Evolutionary conservation across 2,888 invertebrate species (phyloP).

Genomic region (Apamea crenata): DNA sequence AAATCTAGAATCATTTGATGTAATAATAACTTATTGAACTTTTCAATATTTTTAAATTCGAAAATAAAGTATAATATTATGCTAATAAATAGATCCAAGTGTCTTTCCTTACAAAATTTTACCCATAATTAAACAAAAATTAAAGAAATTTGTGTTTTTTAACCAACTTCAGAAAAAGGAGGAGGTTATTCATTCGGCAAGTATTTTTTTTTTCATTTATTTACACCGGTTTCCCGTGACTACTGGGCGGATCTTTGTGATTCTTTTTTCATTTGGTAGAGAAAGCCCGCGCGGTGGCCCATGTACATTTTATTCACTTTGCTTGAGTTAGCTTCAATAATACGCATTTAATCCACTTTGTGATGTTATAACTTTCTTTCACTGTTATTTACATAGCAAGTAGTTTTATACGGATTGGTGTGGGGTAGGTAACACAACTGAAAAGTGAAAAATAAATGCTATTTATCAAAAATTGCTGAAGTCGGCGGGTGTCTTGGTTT

Average conservation of each 20-base stretch:
- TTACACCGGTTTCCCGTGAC: background rate
- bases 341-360: conserved; percentile 8
- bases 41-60: background rate
- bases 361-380: background rate
- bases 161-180: conserved; percentile 24
- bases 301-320: conserved; percentile 1
- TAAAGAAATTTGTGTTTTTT: conserved; percentile 21
- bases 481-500: background rate
- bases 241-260: background rate
- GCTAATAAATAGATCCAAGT: background rate
- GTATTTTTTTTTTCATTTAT: conserved; percentile 10
- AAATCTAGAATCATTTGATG: background rate
- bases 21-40: background rate
- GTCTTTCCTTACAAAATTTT: background rate
- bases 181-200: conserved; percentile 26
- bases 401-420: background rate
- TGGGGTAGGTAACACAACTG: background rate
- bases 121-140: background rate
- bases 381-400: conserved; percentile 8
- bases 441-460: background rate
- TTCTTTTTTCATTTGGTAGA: background rate
- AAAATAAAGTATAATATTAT: background rate
- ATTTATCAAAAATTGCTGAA: background rate
- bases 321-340: conserved; percentile 10
- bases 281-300: background rate